These are phyloP conservation scores for Helleia helle DNA, from an alignment of 2,888 invertebrate genomes.

Conservation along the genomic window DNA sequence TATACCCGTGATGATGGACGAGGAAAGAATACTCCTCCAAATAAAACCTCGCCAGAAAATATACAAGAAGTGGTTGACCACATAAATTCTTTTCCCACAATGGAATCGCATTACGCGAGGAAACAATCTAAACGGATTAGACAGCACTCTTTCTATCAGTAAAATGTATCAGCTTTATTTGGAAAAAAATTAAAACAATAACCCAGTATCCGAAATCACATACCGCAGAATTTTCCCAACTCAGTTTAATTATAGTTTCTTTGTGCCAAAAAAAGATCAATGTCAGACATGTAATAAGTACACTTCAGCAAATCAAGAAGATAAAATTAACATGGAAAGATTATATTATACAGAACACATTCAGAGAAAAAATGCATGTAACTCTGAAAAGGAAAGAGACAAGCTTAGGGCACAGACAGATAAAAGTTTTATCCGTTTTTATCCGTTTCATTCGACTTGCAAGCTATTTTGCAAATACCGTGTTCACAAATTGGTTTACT, in stretches of 20 bases:
- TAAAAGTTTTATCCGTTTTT: neutral
- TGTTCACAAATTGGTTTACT: neutral
- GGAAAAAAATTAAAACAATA: neutral
- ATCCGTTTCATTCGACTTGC: neutral
- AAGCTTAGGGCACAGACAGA: neutral
- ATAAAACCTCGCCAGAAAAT: too few species aligned
- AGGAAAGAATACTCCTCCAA: too few species aligned
- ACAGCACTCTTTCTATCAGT: too few species aligned
- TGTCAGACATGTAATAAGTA: too few species aligned
- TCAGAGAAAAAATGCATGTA: neutral
- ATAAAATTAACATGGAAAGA: neutral
- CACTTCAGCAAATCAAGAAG: neutral
- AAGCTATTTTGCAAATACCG: conserved; percentile 2
- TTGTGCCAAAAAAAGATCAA: conserved; percentile 1
- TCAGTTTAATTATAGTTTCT: neutral
- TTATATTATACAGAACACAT: neutral
- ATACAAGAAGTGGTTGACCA: too few species aligned
- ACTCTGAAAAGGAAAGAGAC: neutral
- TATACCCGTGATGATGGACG: too few species aligned
- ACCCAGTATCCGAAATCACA: neutral
- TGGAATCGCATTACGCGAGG: too few species aligned
- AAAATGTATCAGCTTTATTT: too few species aligned
- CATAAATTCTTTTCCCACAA: too few species aligned
- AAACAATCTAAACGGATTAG: too few species aligned
- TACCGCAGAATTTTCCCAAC: neutral